These are phyloP conservation scores for Drosophila sordidula DNA, from an alignment of 2,888 invertebrate species.

Conservation along the genomic window DNA sequence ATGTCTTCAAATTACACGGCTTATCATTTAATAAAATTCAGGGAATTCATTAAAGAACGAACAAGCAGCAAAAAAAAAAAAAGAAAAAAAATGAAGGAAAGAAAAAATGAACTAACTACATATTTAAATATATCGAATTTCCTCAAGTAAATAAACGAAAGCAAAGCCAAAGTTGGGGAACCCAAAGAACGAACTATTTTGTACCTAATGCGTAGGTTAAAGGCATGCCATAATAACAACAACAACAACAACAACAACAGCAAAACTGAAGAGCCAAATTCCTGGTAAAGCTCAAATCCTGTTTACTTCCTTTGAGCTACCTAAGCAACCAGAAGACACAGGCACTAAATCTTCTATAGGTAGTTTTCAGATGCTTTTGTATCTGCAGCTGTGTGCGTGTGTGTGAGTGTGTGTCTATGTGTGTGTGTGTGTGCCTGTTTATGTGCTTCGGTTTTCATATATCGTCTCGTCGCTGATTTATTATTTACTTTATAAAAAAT, in stretches of 20 bases:
- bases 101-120: slow-evolving; percentile 41
- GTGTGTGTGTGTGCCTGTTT: slow-evolving; percentile 34
- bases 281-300: slow-evolving; percentile 77
- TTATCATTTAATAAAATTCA: slow-evolving; percentile 75
- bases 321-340: slow-evolving; percentile 65
- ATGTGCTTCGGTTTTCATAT: slow-evolving; percentile 64
- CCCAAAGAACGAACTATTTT: slow-evolving; percentile 43
- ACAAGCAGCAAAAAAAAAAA: slow-evolving; percentile 28
- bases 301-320: slow-evolving; percentile 77
- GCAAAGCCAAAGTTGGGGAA: slow-evolving; percentile 20
- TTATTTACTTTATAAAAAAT: slow-evolving; percentile 74
- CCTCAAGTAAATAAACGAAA: slow-evolving; percentile 54
- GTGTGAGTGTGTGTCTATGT: slow-evolving; percentile 19
- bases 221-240: slow-evolving; percentile 19
- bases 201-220: slow-evolving; percentile 44
- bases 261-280: slow-evolving; percentile 49
- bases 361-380: slow-evolving; percentile 51
- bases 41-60: slow-evolving; percentile 67
- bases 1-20: slow-evolving; percentile 74
- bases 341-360: slow-evolving; percentile 76
- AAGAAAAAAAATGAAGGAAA: not conserved
- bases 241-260: slow-evolving; percentile 22
- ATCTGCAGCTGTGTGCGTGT: slow-evolving; percentile 27
- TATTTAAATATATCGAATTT: slow-evolving; percentile 75
- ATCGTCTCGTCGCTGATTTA: slow-evolving; percentile 74